These are phyloP conservation scores for Morone chrysops DNA, from an alignment of 2,113 vertebrate species.

Conservation along the genomic window DNA sequence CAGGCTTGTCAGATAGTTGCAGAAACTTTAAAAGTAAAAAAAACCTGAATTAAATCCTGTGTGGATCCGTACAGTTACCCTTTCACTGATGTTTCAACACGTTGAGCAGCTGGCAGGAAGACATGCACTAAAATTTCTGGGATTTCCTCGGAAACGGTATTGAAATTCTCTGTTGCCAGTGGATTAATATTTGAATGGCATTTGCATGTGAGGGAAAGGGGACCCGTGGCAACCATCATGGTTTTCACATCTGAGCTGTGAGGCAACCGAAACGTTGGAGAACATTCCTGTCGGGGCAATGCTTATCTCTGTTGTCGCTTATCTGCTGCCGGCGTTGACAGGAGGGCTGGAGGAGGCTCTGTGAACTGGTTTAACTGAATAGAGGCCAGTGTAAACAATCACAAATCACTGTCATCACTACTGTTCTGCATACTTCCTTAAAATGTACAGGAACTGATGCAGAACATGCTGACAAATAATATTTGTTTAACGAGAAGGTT, in stretches of 20 bases:
- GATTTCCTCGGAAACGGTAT: slow-evolving; percentile 27
- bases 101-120: neutral
- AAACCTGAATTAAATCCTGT: too few species aligned
- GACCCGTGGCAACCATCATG: neutral
- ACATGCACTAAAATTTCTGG: neutral
- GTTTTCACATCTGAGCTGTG: slow-evolving; percentile 2
- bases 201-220: slow-evolving; percentile 51
- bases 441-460: neutral
- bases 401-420: neutral
- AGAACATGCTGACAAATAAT: neutral
- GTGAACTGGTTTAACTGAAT: neutral
- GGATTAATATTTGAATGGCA: slow-evolving; percentile 55
- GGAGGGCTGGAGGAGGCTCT: neutral
- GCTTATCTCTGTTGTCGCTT: slow-evolving; percentile 43
- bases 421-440: neutral
- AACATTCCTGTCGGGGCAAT: slow-evolving; percentile 62
- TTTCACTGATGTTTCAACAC: slow-evolving; percentile 7
- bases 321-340: slow-evolving; percentile 37
- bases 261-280: slow-evolving; percentile 24
- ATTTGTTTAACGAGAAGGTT: neutral
- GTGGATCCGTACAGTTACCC: neutral
- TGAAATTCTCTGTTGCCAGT: slow-evolving; percentile 22
- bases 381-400: slow-evolving; percentile 10
- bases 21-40: too few species aligned
- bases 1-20: neutral